Base-by-base conservation (phyloP, 1,140 invertebrate species). In the Pollicipes pollicipes region DNA sequence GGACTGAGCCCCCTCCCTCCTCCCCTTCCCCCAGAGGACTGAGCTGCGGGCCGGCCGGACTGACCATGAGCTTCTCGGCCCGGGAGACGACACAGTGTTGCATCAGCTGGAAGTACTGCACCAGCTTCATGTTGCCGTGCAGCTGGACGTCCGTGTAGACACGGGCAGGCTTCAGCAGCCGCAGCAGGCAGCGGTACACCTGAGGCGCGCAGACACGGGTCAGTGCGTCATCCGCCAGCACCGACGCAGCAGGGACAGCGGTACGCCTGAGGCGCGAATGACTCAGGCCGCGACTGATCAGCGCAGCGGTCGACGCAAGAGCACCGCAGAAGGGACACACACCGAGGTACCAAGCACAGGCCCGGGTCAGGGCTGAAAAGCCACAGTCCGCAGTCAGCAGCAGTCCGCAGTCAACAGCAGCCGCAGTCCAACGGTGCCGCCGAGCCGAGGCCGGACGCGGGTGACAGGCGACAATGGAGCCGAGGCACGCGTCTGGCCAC, bases 1-100 rank as follows among this genome's bases (percentile, higher is more conserved):
- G n/a, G n/a, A n/a, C n/a, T n/a, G n/a, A n/a, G n/a, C n/a, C n/a
- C n/a, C n/a, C n/a, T n/a, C n/a, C n/a, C n/a, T n/a, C n/a, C n/a
- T n/a, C n/a, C n/a, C n/a, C n/a, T n/a, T n/a, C n/a, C n/a, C n/a
- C n/a, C n/a, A n/a, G n/a, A n/a, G n/a, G n/a, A n/a, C n/a, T n/a
- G n/a, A n/a, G n/a, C n/a, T n/a, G n/a, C n/a, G n/a, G n/a, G n/a
- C n/a, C n/a, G n/a, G n/a, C n/a, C n/a, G 4, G 4, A 35, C 45
- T 58, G 2, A 94, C 91, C 91, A 95, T 91, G 69, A 94, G 82
- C 81, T 95, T 96, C 81, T 97, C 93, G 72, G 87, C 88, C 76
- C 88, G 88, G 68, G 90, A 90, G 73, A 95, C 85, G 74, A 93
- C 87, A 80, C 91, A 95, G 77, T 93, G 94, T 63, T 90, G 89